phyloP scores from a whole-genome alignment of 2,888 invertebrate species.

The Caenorhabditis wallacei region DNA sequence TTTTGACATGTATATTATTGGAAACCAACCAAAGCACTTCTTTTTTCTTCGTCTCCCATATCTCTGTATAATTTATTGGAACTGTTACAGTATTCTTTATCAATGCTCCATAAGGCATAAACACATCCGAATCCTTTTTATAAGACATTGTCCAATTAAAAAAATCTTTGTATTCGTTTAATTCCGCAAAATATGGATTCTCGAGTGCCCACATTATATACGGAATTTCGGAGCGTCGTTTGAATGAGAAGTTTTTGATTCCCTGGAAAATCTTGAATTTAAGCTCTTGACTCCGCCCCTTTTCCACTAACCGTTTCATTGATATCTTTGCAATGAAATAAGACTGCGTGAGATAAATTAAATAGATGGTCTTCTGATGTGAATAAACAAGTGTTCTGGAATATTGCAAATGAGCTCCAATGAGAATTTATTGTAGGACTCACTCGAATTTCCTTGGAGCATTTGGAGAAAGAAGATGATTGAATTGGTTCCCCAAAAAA shows the following conservation, averaged over 20 bases:
- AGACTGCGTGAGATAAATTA: conserved; percentile 55
- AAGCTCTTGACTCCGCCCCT: neutral
- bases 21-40: conserved; percentile 28
- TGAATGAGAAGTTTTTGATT: neutral
- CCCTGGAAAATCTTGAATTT: neutral
- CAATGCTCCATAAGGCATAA: conserved; percentile 65
- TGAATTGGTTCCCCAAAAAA: conserved; percentile 66
- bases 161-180: conserved; percentile 46
- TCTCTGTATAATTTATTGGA: conserved; percentile 36
- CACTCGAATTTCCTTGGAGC: too few species aligned
- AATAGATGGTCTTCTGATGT: neutral
- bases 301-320: neutral
- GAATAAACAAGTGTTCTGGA: conserved; percentile 52
- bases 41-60: conserved; percentile 42
- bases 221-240: conserved; percentile 43
- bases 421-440: too few species aligned
- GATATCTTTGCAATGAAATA: conserved; percentile 64
- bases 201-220: conserved; percentile 68
- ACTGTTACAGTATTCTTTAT: conserved; percentile 10
- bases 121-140: conserved; percentile 67
- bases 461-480: neutral
- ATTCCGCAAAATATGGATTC: conserved; percentile 63
- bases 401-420: too few species aligned
- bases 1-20: neutral
- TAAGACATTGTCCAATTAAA: conserved; percentile 75